These are phyloP conservation scores for Centropyge bicolor DNA, from an alignment of 2,797 vertebrate genomes.

Conservation along the genomic window DNA sequence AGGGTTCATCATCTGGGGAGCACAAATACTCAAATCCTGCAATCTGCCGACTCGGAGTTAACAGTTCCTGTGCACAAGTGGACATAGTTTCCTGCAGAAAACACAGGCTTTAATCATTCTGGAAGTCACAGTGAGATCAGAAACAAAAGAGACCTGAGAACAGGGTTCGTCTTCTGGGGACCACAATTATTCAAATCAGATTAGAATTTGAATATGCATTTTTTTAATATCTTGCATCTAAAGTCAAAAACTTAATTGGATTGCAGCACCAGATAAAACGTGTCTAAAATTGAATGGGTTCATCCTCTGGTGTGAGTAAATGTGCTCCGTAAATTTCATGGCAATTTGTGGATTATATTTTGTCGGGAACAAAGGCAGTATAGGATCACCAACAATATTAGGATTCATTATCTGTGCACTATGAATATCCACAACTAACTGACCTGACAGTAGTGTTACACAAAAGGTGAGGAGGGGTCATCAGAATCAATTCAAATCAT, in stretches of 20 bases:
- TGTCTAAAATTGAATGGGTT: neutral
- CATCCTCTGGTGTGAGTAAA: neutral
- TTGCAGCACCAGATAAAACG: neutral
- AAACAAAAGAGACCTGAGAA: neutral
- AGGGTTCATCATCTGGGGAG: neutral
- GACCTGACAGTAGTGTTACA: neutral
- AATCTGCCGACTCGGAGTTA: neutral
- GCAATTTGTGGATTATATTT: too few species aligned
- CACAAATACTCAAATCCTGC: neutral
- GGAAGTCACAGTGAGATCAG: constrained; percentile 7
- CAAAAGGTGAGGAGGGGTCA: neutral
- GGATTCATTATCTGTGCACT: neutral
- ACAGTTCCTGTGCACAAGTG: neutral
- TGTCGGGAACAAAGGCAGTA: too few species aligned
- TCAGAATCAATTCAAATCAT: neutral
- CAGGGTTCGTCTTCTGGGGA: neutral
- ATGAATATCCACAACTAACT: neutral
- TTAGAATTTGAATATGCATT: neutral
- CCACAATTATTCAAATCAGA: neutral
- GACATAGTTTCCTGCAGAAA: neutral
- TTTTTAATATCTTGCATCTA: neutral
- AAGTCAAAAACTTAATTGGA: neutral
- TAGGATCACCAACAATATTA: neutral
- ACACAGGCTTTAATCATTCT: neutral
- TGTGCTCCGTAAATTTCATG: neutral